Evolutionary conservation across 2,888 invertebrate species (phyloP), one percentile per base, ranked within the genome.

Genomic region (Agrotis clavis): DNA sequence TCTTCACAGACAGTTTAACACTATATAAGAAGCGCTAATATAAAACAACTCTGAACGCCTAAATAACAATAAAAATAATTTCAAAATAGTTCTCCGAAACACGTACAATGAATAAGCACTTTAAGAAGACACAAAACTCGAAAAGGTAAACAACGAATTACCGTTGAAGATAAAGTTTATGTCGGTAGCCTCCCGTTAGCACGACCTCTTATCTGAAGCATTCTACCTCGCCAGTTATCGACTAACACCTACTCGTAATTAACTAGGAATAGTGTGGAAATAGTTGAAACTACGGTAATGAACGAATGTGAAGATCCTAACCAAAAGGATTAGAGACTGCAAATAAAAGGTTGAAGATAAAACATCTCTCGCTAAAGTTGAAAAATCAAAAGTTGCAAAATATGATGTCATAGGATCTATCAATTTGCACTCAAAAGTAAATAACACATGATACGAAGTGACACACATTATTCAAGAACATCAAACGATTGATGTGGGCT

Each of bases 171-270:
- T 86, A 85, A 87, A 85, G 83, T 85, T 78, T 74, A 84, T 83
- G 76, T 84, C 68, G 53, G 74, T 87, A 83, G 81, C 79, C 82
- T 79, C 82, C 90, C 88, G 89, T 92, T 91, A 90, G 76, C 82
- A 74, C 67, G 73, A 72, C 75, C 64, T 81, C 84, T 90, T 91
- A 92, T 91, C 92, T 90, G 54, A 88, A 88, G 87, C 86, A 85
- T 87, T 90, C 89, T 83, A 87, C 85, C 86, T 86, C 82, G 76
- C 35, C 21, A 41, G 60, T 78, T 82, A 85, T 82, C 77, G 68
- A 74, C 83, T 72, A 78, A 85, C 85, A 77, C 81, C 66, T 80
- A 72, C 76, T 57, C 69, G 79, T 80, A 74, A 78, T 80, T 78
- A 79, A 82, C 77, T 30, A 72, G 74, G 60, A 56, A 74, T 19